Evolutionary conservation across 2,797 vertebrate genomes (phyloP), one percentile per base, ranked within the genome.

Genomic region (Petrocephalus sullivani): DNA sequence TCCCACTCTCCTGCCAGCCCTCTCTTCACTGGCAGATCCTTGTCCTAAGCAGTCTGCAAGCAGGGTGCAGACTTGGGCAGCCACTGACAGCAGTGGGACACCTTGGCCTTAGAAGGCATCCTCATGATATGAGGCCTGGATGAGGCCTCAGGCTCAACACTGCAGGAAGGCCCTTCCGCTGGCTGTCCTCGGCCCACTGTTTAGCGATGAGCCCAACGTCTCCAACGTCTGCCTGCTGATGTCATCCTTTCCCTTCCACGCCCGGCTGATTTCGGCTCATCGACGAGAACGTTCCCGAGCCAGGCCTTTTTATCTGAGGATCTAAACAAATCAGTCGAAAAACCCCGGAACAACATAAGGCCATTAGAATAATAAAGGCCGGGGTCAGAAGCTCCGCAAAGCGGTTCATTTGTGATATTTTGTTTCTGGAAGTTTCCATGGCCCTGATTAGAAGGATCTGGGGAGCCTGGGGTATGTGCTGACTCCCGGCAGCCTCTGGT

Each of bases 381-480:
- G 46, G 3, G n/a, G 51, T 37, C 33, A 58, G 23, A 58, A 85
- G 16, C 23, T 21, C 54, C 16, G 54, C 81, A 88, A 37, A 84
- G 89, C 86, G 53, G 85, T 88, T 86, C 51, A 75, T 86, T 90
- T 88, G 87, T 75, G 54, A 86, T 83, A 71, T 81, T 88, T 64
- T 89, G 87, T 87, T 90, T 88, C 85, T 49, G 57, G 19, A 88
- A 90, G 89, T 67, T 87, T 85, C 89, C 87, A 87, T 87, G 90
- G 88, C 60, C 87, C 67, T 90, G 88, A 88, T 89, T 90, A 89
- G 87, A 84, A 78, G 87, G 86, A 88, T 61, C 60, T 87, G 71
- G 88, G 64, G 88, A 90, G 86, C 82, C 82, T 87, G 88, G 86
- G 89, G 88, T 58, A 54, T 87, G 71, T 86, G 88, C 84, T 64